Evolutionary conservation across 2,888 invertebrate species (phyloP).

Genomic region (Eristalinus aeneus): DNA sequence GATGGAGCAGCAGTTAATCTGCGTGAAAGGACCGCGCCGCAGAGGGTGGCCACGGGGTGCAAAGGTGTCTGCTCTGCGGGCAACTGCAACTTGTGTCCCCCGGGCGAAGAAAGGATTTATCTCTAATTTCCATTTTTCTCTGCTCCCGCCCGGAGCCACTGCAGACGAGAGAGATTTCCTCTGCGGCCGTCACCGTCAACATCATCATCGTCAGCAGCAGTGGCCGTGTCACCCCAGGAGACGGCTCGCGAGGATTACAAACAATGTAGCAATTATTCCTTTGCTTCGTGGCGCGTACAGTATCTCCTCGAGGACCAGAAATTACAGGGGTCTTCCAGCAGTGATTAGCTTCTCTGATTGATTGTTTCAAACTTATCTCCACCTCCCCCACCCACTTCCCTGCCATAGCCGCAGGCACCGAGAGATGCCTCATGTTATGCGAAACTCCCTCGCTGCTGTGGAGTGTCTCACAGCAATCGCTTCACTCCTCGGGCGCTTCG

Average conservation of each 20-base stretch:
- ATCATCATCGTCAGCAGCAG: slow-evolving; percentile 26
- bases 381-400: background rate
- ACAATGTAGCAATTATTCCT: slow-evolving; percentile 59
- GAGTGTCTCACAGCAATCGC: background rate
- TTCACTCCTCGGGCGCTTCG: slow-evolving; percentile 10
- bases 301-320: slow-evolving; percentile 23
- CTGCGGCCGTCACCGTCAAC: slow-evolving; percentile 35
- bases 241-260: slow-evolving; percentile 51
- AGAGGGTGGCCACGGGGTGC: background rate
- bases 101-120: slow-evolving; percentile 56
- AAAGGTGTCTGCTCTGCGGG: slow-evolving; percentile 16
- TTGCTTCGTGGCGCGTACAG: background rate
- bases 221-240: slow-evolving; percentile 42
- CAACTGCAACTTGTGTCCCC: slow-evolving; percentile 26
- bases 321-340: slow-evolving; percentile 40
- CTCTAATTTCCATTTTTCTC: slow-evolving; percentile 53
- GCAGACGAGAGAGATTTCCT: slow-evolving; percentile 26
- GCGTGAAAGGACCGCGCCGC: background rate
- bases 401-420: background rate
- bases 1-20: slow-evolving; percentile 14
- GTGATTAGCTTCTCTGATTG: slow-evolving; percentile 65
- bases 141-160: background rate
- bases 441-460: background rate
- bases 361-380: slow-evolving; percentile 52
- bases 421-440: background rate